Conservation (phyloP, 2,797 vertebrate species). For the Phataginus tetradactyla region DNA sequence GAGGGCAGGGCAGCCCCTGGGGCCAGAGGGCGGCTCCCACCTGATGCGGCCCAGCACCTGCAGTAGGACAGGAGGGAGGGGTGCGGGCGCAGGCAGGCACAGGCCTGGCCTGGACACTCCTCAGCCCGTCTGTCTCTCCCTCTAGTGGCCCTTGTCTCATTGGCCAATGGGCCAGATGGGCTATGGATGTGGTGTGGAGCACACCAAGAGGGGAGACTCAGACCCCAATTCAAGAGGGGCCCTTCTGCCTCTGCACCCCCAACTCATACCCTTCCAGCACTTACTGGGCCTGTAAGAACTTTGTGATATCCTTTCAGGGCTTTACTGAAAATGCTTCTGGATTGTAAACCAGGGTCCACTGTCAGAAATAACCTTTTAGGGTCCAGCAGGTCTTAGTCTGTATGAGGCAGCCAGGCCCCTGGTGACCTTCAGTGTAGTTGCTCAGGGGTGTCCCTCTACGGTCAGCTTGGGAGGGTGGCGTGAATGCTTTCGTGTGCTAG, state of each 20-base stretch:
- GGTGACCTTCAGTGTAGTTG: not conserved
- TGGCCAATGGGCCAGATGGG: not conserved
- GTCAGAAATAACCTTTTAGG: not conserved
- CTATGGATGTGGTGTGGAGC: not conserved
- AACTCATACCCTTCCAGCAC: not conserved
- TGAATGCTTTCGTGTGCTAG: not conserved
- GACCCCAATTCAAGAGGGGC: not conserved
- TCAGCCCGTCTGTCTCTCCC: not conserved
- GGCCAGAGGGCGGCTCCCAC: not conserved
- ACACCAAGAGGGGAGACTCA: not conserved
- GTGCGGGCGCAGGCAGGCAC: accelerated
- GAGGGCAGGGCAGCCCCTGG: not conserved
- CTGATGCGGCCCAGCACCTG: not conserved
- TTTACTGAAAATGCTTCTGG: not conserved
- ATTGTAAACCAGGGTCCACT: not conserved
- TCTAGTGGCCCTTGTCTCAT: not conserved
- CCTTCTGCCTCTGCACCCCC: not conserved
- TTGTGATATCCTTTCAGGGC: not conserved
- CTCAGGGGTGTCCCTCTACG: not conserved
- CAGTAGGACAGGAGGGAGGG: not conserved
- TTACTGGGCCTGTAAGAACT: not conserved
- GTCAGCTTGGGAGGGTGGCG: not conserved
- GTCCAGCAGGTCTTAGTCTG: not conserved
- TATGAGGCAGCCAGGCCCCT: not conserved
- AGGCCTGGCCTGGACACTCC: not conserved